phyloP scores from a whole-genome alignment of 2,888 invertebrate genomes.

The Noctuana brunneofusca region DNA sequence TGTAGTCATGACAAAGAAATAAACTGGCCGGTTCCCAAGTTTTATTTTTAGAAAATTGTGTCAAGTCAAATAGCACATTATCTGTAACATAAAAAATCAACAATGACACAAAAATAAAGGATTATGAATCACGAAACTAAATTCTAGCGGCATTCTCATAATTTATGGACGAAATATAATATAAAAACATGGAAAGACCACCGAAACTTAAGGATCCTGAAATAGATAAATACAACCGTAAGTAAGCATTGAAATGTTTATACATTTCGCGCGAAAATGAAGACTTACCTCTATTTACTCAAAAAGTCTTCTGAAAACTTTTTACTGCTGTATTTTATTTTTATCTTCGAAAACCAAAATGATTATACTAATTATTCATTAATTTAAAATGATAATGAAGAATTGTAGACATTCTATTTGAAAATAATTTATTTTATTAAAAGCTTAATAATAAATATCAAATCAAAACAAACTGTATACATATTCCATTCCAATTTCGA shows the following conservation, averaged over 20 bases:
- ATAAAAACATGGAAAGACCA: conserved; percentile 40
- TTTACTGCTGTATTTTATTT: too few species aligned
- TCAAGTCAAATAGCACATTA: conserved; percentile 53
- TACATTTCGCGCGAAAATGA: not conserved
- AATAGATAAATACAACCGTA: conserved; percentile 52
- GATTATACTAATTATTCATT: too few species aligned
- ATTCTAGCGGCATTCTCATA: conserved; percentile 42
- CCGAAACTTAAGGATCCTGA: conserved; percentile 38
- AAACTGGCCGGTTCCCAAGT: conserved; percentile 71
- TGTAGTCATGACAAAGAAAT: conserved; percentile 63
- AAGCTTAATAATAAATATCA: too few species aligned
- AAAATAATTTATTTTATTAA: too few species aligned
- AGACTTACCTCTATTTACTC: not conserved
- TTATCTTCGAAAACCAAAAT: too few species aligned
- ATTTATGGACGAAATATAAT: conserved; percentile 21
- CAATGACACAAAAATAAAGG: conserved; percentile 46
- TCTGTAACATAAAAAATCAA: conserved; percentile 54
- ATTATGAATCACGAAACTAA: conserved; percentile 47
- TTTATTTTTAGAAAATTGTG: conserved; percentile 65
- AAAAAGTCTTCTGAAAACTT: too few species aligned
- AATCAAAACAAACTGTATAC: too few species aligned
- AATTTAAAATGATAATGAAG: too few species aligned
- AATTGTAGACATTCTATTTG: too few species aligned
- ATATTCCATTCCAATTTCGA: too few species aligned
- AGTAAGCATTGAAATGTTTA: conserved; percentile 41